A percentile compares a stretch with the other conserved stretches of the same genome.
These are phyloP conservation scores for Leptobrachium ailaonicum DNA, from an alignment of 2,113 vertebrate genomes.

Conservation along the genomic window DNA sequence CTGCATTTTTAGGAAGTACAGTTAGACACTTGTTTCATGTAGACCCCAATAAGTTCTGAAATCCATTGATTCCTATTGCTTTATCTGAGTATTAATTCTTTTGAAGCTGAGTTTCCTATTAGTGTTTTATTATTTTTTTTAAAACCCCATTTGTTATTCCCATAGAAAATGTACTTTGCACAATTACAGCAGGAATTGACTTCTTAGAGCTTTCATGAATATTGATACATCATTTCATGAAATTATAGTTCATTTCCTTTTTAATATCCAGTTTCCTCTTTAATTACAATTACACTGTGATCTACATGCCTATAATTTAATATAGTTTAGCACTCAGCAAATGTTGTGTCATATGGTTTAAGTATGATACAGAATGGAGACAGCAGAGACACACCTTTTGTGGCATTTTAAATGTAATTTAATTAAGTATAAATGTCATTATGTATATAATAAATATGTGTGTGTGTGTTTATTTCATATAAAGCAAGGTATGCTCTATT, in stretches of 20 bases:
- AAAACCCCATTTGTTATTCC: background rate
- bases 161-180: background rate
- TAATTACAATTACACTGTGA: slow-evolving; percentile 33
- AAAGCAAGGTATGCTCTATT: no score
- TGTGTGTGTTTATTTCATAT: no score
- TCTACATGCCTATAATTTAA: slow-evolving; percentile 14
- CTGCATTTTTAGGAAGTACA: background rate
- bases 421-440: no score
- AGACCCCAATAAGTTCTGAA: background rate
- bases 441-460: no score
- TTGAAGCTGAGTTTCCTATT: background rate
- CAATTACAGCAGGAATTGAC: background rate
- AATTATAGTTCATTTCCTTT: slow-evolving; percentile 26
- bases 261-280: slow-evolving; percentile 21
- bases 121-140: background rate
- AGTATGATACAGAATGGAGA: background rate
- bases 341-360: background rate
- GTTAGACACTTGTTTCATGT: background rate
- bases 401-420: no score
- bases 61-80: slow-evolving; percentile 1
- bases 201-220: slow-evolving; percentile 2
- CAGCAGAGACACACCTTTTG: background rate
- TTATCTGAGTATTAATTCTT: background rate
- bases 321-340: slow-evolving; percentile 2
- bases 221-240: slow-evolving; percentile 22